These are phyloP conservation scores for Auanema sp. DNA, from an alignment of 2,888 invertebrate species.

Conservation along the genomic window DNA sequence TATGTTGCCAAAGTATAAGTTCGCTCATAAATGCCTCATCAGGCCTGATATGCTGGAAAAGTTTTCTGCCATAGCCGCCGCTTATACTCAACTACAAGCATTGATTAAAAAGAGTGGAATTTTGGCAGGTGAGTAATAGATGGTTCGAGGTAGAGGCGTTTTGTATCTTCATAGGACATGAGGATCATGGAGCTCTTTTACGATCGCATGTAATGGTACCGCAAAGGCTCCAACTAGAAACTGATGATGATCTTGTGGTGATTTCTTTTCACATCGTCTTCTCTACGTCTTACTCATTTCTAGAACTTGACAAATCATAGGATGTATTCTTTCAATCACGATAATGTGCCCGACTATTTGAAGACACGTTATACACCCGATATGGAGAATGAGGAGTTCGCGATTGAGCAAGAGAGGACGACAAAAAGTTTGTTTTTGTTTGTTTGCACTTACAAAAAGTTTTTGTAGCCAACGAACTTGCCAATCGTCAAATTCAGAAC, in stretches of 20 bases:
- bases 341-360: slow-evolving; percentile 55
- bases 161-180: slow-evolving; percentile 29
- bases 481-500: slow-evolving; percentile 31
- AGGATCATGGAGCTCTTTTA: slow-evolving; percentile 48
- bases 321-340: slow-evolving; percentile 55
- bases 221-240: slow-evolving; percentile 47
- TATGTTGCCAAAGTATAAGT: slow-evolving; percentile 7
- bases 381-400: slow-evolving; percentile 31
- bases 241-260: slow-evolving; percentile 40
- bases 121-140: slow-evolving; percentile 21
- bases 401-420: slow-evolving; percentile 25
- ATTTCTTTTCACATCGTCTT: no score
- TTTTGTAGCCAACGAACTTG: slow-evolving; percentile 20
- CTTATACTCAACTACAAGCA: slow-evolving; percentile 46
- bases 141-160: background rate
- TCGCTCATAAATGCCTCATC: background rate
- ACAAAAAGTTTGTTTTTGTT: slow-evolving; percentile 17
- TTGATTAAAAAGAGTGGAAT: slow-evolving; percentile 40
- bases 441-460: slow-evolving; percentile 4
- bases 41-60: slow-evolving; percentile 56
- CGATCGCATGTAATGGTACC: slow-evolving; percentile 53
- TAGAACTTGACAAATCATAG: slow-evolving; percentile 49
- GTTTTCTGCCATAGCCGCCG: slow-evolving; percentile 46
- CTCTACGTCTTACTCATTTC: slow-evolving; percentile 12
- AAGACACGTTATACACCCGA: slow-evolving; percentile 39